Evolutionary conservation across 2,888 invertebrate genomes (phyloP).

Genomic region (Chrysina gloriosa): DNA sequence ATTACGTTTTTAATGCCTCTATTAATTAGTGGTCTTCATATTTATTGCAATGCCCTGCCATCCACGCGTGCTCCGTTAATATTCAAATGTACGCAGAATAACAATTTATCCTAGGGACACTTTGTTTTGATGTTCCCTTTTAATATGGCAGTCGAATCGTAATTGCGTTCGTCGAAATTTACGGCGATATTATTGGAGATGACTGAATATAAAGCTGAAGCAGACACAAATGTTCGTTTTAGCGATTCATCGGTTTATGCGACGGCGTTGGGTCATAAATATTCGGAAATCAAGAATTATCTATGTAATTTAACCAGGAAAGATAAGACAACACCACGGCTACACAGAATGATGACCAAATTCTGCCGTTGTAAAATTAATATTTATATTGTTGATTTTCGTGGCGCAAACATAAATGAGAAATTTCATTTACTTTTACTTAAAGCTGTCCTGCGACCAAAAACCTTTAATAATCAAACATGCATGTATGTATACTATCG

Average conservation of each 20-base stretch:
- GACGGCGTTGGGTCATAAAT: neutral
- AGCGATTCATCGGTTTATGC: conserved; percentile 20
- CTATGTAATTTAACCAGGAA: neutral
- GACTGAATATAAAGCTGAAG: conserved; percentile 4
- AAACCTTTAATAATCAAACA: too few relatives aligned
- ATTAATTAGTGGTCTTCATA: neutral
- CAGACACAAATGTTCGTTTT: conserved; percentile 13
- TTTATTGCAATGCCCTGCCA: neutral
- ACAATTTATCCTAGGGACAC: neutral
- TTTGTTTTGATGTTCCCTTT: conserved; percentile 16
- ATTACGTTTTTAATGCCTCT: neutral
- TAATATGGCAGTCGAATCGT: neutral
- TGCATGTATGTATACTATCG: too few relatives aligned
- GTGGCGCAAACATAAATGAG: neutral
- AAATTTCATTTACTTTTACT: too few relatives aligned
- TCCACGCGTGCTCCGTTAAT: neutral
- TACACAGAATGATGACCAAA: neutral
- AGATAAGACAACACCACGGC: neutral
- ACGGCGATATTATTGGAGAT: conserved; percentile 24
- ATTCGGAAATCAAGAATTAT: conserved; percentile 20
- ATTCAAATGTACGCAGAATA: neutral
- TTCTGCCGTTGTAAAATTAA: neutral
- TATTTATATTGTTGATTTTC: neutral
- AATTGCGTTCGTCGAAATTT: conserved; percentile 13
- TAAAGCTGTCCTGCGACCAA: too few relatives aligned